A percentile compares a stretch with the other conserved stretches of the same genome.
These are phyloP conservation scores for Hapalemur alaotrensis DNA, from an alignment of 2,797 vertebrate species.

Conservation along the genomic window DNA sequence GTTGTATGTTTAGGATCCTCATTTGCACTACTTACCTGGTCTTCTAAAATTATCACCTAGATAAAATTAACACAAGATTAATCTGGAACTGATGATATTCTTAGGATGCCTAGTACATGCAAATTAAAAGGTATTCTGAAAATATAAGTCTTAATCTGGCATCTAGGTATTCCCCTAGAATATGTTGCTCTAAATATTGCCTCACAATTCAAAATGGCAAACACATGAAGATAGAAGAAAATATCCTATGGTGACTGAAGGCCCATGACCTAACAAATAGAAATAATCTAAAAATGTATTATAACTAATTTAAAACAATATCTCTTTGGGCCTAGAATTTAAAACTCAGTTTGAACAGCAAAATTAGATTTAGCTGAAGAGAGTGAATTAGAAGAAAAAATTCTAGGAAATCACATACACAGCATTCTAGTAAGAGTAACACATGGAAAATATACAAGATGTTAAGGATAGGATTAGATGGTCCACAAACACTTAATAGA, in stretches of 20 bases:
- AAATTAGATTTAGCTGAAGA: background rate
- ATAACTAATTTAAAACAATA: background rate
- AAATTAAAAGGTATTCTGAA: background rate
- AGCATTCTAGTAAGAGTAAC: background rate
- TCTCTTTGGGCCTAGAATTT: background rate
- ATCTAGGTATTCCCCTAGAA: background rate
- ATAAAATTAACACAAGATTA: background rate
- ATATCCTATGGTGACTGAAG: background rate
- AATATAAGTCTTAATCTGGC: background rate
- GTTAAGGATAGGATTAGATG: background rate
- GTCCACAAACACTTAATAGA: background rate
- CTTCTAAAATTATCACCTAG: background rate
- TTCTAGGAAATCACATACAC: background rate
- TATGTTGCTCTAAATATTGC: background rate
- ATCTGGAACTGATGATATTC: background rate
- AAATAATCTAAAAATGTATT: background rate
- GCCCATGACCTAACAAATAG: background rate
- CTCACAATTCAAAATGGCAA: background rate
- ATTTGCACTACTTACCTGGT: background rate
- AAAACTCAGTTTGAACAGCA: background rate
- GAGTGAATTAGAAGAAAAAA: background rate
- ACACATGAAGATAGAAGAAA: background rate
- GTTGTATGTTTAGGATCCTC: background rate
- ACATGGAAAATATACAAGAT: background rate
- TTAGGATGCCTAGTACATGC: background rate